A percentile compares a stretch with the other conserved stretches of the same genome.
Evolutionary conservation across 2,113 vertebrate species (phyloP).

Genomic region (Bos indicus): DNA sequence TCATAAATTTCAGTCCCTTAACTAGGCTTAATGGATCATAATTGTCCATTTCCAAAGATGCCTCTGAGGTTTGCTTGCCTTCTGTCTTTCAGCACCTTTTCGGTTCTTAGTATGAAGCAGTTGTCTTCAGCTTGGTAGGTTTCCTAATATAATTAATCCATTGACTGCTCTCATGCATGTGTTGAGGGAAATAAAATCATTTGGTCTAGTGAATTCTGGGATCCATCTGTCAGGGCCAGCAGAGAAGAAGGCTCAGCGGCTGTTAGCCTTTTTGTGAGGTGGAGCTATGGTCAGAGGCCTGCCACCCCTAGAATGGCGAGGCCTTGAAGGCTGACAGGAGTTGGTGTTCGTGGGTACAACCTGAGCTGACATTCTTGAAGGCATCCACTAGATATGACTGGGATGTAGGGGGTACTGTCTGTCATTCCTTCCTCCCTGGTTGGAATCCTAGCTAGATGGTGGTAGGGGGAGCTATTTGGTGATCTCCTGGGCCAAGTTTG

Average conservation of each 20-base stretch:
- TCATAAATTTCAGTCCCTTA: conserved; percentile 51
- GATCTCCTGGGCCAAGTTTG: neutral
- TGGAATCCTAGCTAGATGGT: neutral
- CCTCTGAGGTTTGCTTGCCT: conserved; percentile 27
- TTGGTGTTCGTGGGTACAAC: accelerated
- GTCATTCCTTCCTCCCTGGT: neutral
- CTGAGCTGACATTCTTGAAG: neutral
- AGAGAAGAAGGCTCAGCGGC: neutral
- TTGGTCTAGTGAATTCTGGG: conserved; percentile 37
- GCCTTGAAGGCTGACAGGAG: neutral
- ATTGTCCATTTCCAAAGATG: conserved; percentile 50
- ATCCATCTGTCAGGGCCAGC: conserved; percentile 16
- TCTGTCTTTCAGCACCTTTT: conserved; percentile 44
- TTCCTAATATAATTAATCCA: conserved; percentile 42
- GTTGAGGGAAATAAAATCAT: conserved; percentile 54
- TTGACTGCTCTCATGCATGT: neutral
- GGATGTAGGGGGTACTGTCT: neutral
- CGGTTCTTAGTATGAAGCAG: conserved; percentile 4
- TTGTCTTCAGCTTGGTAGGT: conserved; percentile 40
- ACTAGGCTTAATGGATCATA: conserved; percentile 49
- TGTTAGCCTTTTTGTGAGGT: neutral
- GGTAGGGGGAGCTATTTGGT: neutral
- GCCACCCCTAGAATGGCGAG: neutral
- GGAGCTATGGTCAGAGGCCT: neutral
- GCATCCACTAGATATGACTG: neutral